These are phyloP conservation scores for Sapajus apella DNA, from an alignment of 2,113 vertebrate genomes.

Conservation along the genomic window DNA sequence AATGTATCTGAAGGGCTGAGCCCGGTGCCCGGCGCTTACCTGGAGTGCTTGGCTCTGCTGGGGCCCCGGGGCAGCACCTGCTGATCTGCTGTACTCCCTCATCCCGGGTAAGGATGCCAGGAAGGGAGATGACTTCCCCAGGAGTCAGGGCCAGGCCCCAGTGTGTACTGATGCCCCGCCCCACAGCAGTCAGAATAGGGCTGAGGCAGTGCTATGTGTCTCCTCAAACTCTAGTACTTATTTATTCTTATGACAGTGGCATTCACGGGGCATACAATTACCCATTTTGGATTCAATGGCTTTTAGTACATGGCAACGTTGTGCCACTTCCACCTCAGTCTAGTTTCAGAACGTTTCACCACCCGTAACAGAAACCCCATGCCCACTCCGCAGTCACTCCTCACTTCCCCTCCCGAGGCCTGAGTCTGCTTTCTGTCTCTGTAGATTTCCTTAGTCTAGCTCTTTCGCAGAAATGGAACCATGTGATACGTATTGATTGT, in stretches of 20 bases:
- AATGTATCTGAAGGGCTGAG: neutral
- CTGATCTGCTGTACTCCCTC: neutral
- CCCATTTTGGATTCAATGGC: neutral
- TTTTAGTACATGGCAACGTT: neutral
- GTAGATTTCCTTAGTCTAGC: no score
- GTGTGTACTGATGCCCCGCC: fast-evolving
- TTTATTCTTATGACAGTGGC: no score
- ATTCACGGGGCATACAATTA: neutral
- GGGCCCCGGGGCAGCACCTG: neutral
- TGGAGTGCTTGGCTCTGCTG: neutral
- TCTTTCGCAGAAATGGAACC: neutral
- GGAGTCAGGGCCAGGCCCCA: neutral
- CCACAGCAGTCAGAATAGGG: neutral
- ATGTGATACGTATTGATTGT: neutral
- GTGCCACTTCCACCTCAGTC: neutral
- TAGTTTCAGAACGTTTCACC: neutral
- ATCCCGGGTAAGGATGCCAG: neutral
- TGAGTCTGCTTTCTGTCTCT: neutral
- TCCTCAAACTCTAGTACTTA: neutral
- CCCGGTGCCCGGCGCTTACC: neutral
- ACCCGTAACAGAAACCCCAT: neutral
- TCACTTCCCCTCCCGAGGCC: neutral
- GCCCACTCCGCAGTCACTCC: neutral
- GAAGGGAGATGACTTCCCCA: neutral
- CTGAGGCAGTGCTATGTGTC: neutral